phyloP scores from a whole-genome alignment of 2,888 invertebrate genomes.

The Kuschelorhynchus macadamiae region DNA sequence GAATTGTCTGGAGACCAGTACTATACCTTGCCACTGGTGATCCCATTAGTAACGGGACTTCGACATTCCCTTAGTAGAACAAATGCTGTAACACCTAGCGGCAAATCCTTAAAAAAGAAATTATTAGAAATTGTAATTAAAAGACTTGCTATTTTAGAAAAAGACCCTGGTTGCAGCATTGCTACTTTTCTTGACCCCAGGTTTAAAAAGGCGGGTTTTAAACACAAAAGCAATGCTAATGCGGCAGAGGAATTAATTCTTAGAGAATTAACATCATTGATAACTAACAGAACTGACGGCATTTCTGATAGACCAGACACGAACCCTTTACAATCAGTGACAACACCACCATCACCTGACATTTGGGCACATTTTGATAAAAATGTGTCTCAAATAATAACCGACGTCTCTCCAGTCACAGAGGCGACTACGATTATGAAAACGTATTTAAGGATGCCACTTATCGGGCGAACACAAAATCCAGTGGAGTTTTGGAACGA shows the following conservation, averaged over 20 bases:
- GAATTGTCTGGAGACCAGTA: constrained; percentile 55
- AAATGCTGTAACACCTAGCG: constrained; percentile 31
- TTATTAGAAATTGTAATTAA: constrained; percentile 40
- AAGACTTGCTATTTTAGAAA: constrained; percentile 49
- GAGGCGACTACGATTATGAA: constrained; percentile 27
- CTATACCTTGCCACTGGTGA: constrained; percentile 52
- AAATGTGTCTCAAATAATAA: constrained; percentile 29
- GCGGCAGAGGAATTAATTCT: constrained; percentile 45
- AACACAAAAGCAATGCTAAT: constrained; percentile 43
- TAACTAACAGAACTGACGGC: constrained; percentile 1
- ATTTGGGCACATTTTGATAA: constrained; percentile 37
- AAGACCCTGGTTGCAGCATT: constrained; percentile 50
- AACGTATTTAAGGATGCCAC: constrained; percentile 48
- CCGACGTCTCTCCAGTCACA: constrained; percentile 24
- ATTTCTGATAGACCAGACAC: constrained; percentile 3
- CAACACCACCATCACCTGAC: constrained; percentile 5
- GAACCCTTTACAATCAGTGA: not conserved
- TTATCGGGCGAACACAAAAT: constrained; percentile 32
- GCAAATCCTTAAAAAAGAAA: constrained; percentile 29
- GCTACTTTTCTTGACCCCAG: constrained; percentile 54
- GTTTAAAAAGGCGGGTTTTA: constrained; percentile 53
- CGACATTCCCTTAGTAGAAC: constrained; percentile 35
- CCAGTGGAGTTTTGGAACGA: constrained; percentile 53
- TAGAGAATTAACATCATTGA: constrained; percentile 40
- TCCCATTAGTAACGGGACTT: constrained; percentile 53